A percentile compares a stretch with the other conserved stretches of the same genome.
phyloP scores from a whole-genome alignment of 2,113 vertebrate species.

The Aptenodytes forsteri region DNA sequence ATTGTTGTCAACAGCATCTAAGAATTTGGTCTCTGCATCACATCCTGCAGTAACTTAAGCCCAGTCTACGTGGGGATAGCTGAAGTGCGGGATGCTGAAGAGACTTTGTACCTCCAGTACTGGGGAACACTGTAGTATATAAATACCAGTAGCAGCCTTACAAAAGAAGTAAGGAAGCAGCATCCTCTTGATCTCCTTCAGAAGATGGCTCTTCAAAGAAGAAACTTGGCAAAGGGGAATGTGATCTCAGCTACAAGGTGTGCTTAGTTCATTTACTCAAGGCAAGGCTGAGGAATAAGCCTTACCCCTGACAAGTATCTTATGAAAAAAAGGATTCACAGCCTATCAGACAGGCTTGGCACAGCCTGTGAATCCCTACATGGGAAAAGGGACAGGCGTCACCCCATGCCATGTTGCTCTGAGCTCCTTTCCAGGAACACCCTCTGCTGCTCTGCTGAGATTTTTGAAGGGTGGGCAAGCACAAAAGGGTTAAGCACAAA shows the following conservation, averaged over 20 bases:
- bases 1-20: background rate
- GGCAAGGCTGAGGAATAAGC: background rate
- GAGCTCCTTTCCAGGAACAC: background rate
- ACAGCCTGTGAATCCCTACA: background rate
- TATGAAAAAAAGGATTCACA: background rate
- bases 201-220: background rate
- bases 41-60: background rate
- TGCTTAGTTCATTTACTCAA: background rate
- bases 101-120: background rate
- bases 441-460: background rate
- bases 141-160: background rate
- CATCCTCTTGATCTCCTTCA: background rate
- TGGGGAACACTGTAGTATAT: background rate
- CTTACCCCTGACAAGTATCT: background rate
- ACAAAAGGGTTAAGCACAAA: background rate
- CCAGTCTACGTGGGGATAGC: rapidly evolving
- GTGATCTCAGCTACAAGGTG: background rate
- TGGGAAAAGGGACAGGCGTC: background rate
- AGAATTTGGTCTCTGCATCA: background rate
- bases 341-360: background rate
- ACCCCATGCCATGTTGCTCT: background rate
- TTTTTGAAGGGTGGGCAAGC: background rate
- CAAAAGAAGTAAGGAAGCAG: background rate
- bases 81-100: background rate
- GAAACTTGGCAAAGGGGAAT: background rate